These are phyloP conservation scores for Limenitis camilla DNA, from an alignment of 2,888 invertebrate genomes.

Conservation along the genomic window DNA sequence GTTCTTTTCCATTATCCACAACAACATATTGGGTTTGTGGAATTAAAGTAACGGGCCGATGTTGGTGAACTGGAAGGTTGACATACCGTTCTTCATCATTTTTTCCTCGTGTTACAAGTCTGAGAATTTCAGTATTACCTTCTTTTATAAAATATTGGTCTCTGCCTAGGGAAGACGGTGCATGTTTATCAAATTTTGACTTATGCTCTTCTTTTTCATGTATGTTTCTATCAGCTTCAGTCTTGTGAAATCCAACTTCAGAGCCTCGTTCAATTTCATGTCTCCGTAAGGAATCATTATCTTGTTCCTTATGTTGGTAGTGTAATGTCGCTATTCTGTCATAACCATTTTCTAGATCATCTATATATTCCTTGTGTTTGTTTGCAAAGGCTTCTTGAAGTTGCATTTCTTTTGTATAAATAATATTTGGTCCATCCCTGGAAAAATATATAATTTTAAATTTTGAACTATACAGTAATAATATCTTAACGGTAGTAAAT, in stretches of 20 bases:
- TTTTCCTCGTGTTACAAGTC: constrained; percentile 84
- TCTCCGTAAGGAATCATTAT: constrained; percentile 82
- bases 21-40: constrained; percentile 77
- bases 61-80: constrained; percentile 69
- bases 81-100: constrained; percentile 78
- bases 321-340: constrained; percentile 69
- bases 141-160: constrained; percentile 87
- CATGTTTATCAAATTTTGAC: constrained; percentile 45
- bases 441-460: constrained; percentile 27
- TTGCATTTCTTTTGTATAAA: constrained; percentile 74
- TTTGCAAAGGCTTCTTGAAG: constrained; percentile 62
- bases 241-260: constrained; percentile 72
- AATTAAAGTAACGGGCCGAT: constrained; percentile 71
- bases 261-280: constrained; percentile 87
- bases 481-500: too few relatives aligned
- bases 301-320: constrained; percentile 70
- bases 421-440: constrained; percentile 72
- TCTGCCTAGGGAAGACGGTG: constrained; percentile 65
- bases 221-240: constrained; percentile 47
- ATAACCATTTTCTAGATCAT: constrained; percentile 75
- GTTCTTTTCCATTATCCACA: constrained; percentile 87
- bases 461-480: background rate
- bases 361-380: constrained; percentile 74
- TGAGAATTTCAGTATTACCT: constrained; percentile 88
- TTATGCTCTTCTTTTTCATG: constrained; percentile 47